phyloP scores from a whole-genome alignment of 2,797 vertebrate species.

The Falco cherrug region DNA sequence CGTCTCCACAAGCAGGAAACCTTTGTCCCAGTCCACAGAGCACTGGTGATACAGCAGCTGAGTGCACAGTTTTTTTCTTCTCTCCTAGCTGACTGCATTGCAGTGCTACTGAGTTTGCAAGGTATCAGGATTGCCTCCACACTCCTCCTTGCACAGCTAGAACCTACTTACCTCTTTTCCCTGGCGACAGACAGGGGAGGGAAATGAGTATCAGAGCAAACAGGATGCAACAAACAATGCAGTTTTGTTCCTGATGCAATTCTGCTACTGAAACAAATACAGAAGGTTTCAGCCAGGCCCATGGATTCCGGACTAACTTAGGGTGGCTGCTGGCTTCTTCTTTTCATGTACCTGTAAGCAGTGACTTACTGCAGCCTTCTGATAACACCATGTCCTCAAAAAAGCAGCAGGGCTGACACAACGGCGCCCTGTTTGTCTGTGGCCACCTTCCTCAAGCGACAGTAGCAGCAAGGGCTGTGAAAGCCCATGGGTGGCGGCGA shows the following conservation, averaged over 20 bases:
- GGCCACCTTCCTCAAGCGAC: not conserved
- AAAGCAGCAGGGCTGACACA: not conserved
- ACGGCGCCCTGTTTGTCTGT: not conserved
- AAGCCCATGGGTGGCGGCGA: fast-evolving
- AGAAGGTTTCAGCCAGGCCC: not conserved
- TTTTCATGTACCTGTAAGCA: not conserved
- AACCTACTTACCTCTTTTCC: not conserved
- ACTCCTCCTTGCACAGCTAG: not conserved
- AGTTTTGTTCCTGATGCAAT: not conserved
- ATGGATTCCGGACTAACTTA: fast-evolving
- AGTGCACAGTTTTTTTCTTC: fast-evolving
- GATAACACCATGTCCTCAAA: not conserved
- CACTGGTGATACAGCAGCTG: not conserved
- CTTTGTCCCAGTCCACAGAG: not conserved
- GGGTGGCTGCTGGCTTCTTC: not conserved
- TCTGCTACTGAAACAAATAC: not conserved
- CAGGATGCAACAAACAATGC: not conserved
- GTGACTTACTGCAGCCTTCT: not conserved
- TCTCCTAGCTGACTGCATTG: not conserved
- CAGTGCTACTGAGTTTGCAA: not conserved
- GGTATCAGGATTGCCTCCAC: not conserved
- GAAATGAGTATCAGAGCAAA: not conserved
- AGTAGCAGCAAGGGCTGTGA: not conserved
- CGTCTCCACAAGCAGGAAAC: not conserved
- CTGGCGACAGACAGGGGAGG: not conserved